Evolutionary conservation across 2,888 invertebrate species (phyloP).

Genomic region (Athalia rosae): DNA sequence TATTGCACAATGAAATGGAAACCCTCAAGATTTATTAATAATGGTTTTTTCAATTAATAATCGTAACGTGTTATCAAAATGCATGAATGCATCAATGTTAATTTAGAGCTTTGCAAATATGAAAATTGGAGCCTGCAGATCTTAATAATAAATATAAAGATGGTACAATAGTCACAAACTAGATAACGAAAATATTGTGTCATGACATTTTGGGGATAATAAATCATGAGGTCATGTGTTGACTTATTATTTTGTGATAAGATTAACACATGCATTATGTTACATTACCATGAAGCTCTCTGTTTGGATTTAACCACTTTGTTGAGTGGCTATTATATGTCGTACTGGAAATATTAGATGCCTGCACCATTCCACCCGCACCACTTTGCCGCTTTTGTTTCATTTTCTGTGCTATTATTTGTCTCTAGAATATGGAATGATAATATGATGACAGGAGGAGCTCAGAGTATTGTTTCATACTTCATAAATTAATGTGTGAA

Average conservation of each 20-base stretch:
- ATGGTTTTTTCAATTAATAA: no score
- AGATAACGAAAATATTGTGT: not conserved
- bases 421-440: slow-evolving; percentile 78
- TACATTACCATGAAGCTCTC: slow-evolving; percentile 82
- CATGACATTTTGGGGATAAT: slow-evolving; percentile 61
- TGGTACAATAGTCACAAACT: not conserved
- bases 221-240: slow-evolving; percentile 12
- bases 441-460: slow-evolving; percentile 23
- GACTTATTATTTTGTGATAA: slow-evolving; percentile 23
- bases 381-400: slow-evolving; percentile 87
- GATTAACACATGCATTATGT: slow-evolving; percentile 32
- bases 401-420: slow-evolving; percentile 92
- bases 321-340: slow-evolving; percentile 81
- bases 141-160: no score
- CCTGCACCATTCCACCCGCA: slow-evolving; percentile 89
- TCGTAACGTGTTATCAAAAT: no score
- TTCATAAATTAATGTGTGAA: not conserved
- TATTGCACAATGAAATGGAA: slow-evolving; percentile 66
- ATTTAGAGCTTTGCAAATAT: no score
- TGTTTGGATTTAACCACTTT: slow-evolving; percentile 78
- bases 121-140: no score
- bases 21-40: slow-evolving; percentile 60
- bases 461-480: not conserved
- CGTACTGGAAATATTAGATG: slow-evolving; percentile 85
- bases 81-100: no score